A percentile compares a stretch with the other conserved stretches of the same genome.
Evolutionary conservation across 2,113 vertebrate genomes (phyloP).

Genomic region (Corapipo altera): DNA sequence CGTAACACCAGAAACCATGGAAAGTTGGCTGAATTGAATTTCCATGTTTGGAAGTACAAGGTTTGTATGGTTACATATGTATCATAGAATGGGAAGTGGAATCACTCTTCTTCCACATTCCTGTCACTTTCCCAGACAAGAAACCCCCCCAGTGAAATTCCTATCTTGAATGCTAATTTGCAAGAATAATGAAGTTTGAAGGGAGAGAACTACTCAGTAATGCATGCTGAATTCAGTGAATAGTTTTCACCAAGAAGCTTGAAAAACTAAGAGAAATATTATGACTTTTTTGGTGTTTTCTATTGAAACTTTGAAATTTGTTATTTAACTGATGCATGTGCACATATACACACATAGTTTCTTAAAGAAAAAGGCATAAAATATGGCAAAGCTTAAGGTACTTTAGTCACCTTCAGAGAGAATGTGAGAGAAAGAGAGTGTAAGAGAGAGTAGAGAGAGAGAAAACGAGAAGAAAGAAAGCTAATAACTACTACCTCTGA

Average conservation of each 20-base stretch:
- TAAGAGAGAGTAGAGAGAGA: neutral
- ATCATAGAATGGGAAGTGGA: constrained; percentile 11
- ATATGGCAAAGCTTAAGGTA: neutral
- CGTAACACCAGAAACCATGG: neutral
- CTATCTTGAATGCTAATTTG: neutral
- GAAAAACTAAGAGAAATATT: neutral
- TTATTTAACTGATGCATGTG: neutral
- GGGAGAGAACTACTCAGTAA: neutral
- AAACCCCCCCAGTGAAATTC: neutral
- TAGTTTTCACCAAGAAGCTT: neutral
- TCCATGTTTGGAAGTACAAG: constrained; percentile 54
- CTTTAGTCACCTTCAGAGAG: neutral
- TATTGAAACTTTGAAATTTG: neutral
- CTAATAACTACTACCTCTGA: neutral
- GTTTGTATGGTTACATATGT: neutral
- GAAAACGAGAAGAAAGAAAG: neutral
- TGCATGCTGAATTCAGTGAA: neutral
- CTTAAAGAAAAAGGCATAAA: neutral
- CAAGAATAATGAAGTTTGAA: neutral
- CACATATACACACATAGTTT: neutral
- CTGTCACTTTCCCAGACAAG: neutral
- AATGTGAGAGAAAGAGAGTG: neutral
- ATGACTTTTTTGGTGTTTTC: neutral
- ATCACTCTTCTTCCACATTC: neutral
- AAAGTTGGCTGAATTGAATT: constrained; percentile 20